Percentiles rank a stretch among this genome's conserved stretches.
Evolutionary conservation across 2,113 vertebrate species (phyloP).

Genomic region (Pluvianellus socialis): DNA sequence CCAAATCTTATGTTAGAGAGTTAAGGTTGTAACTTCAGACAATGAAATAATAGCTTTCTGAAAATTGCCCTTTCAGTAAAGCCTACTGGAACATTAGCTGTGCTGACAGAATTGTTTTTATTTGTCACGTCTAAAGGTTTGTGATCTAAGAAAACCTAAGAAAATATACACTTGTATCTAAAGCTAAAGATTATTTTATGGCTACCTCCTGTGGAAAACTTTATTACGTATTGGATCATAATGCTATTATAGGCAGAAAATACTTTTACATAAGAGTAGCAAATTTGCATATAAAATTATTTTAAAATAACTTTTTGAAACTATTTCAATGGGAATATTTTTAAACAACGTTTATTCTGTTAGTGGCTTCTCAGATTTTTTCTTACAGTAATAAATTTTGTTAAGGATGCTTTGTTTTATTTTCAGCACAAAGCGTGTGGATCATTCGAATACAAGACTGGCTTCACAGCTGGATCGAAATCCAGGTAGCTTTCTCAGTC

Average conservation of each 20-base stretch:
- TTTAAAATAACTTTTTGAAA: background rate
- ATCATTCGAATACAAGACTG: constrained; percentile 90
- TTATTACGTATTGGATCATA: background rate
- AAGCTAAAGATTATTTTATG: background rate
- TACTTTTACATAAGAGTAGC: background rate
- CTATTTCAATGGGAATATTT: background rate
- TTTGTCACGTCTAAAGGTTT: background rate
- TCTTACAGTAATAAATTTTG: background rate
- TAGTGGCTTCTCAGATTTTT: background rate
- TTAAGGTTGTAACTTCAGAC: background rate
- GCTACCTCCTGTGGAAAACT: background rate
- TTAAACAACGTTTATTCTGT: background rate
- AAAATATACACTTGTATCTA: background rate
- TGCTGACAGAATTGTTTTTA: background rate
- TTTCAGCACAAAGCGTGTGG: constrained; percentile 87
- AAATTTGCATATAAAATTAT: background rate
- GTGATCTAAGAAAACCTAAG: background rate
- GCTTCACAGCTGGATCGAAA: constrained; percentile 91
- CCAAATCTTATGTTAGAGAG: rapidly evolving
- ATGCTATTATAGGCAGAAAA: background rate
- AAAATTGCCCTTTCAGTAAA: background rate
- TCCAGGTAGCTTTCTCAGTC: constrained; percentile 76
- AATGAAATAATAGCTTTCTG: background rate
- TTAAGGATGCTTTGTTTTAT: constrained; percentile 42
- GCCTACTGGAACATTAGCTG: background rate